Evolutionary conservation across 37 sponge, comb jelly and placozoan species (phyloP), one percentile per base, ranked within the genome.

Genomic region (Bolinopsis microptera): DNA sequence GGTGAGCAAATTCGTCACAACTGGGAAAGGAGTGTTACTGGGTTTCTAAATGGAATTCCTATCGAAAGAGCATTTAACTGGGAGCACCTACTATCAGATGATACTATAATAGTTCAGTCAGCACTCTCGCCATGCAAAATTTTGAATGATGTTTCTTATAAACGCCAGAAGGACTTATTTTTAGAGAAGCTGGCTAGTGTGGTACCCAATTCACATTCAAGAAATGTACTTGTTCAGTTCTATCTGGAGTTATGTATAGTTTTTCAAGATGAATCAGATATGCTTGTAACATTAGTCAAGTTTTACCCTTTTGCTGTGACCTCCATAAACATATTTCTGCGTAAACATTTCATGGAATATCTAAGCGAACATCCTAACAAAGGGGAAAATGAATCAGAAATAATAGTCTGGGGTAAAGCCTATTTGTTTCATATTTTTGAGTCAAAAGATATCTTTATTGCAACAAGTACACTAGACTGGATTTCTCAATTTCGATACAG

Each of bases 281-380:
- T 86, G 5, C 48, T 86, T 9, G 61, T 86, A n/a, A 86, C 32
- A 13, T 30, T 86, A 22, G 90, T 86, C 1, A 41, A 86, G 90
- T 86, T 86, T 40, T 86, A 86, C 26, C 90, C 90, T 5, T 2
- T 86, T n/a, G 90, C 90, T 36, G 90, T 86, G 3, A 39, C 25
- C 1, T 25, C 61, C 8, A 39, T 40, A 8, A 39, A 86, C 36
- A 86, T 86, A 0, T 26, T 86, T 24, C 31, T 86, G 9, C 34
- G 31, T 35, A 39, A 39, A 2, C 35, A 33, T 27, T 86, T 86
- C 90, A 24, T 41, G 0, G 35, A 39, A 23, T 41, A 86, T 38
- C 90, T 86, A 0, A 28, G 39, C 24, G 90, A 41, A 41, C 22
- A 41, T 39, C 90, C 41, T 3, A 38, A 41, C 36, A 41, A 41